Conservation (phyloP, 2,113 vertebrate genomes). For the Nycticryphes semicollaris region DNA sequence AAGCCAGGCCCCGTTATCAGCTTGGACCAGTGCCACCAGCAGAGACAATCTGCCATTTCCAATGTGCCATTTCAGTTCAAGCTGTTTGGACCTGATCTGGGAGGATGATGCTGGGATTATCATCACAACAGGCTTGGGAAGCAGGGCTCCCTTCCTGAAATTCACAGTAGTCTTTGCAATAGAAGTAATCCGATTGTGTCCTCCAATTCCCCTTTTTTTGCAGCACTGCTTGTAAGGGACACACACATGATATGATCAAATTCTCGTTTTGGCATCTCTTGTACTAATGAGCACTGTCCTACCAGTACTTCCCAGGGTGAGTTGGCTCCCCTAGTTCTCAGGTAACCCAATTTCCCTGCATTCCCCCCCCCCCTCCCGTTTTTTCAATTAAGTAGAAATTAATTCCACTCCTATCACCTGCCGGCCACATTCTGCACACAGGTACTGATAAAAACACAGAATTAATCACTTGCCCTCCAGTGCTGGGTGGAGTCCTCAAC, state of each 20-base stretch:
- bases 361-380: not conserved
- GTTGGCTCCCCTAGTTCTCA: not conserved
- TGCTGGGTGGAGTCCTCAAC: not conserved
- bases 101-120: not conserved
- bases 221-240: not conserved
- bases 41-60: not conserved
- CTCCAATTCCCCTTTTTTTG: not conserved
- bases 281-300: not conserved
- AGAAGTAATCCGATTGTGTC: not conserved
- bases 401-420: not conserved
- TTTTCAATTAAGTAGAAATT: constrained; percentile 8
- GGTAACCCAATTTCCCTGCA: not conserved
- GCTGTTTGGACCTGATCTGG: not conserved
- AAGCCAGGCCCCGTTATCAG: not conserved
- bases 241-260: not conserved
- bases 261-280: not conserved
- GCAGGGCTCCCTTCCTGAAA: not conserved
- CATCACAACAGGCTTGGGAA: not conserved
- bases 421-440: not conserved
- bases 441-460: not conserved
- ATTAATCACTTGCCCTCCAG: not conserved
- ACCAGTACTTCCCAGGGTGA: not conserved
- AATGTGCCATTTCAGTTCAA: not conserved
- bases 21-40: constrained; percentile 23
- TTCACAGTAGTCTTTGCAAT: not conserved